These are phyloP conservation scores for Conchocele bisecta DNA, from an alignment of 2,888 invertebrate genomes.

Conservation along the genomic window DNA sequence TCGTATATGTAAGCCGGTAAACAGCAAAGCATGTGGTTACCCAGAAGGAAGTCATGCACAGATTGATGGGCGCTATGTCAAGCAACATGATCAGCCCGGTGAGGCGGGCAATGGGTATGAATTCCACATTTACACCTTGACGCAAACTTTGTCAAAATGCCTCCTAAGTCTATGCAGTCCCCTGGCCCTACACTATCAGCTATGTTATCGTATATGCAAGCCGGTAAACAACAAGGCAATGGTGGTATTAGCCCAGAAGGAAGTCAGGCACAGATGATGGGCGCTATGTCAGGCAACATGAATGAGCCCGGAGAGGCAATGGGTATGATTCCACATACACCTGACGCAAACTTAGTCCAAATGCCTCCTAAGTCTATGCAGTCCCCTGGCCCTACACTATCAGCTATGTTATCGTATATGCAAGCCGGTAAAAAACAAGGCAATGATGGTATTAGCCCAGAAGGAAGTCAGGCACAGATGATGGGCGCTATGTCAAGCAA, in stretches of 20 bases:
- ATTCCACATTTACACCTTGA: no score
- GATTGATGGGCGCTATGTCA: background rate
- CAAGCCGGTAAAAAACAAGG: background rate
- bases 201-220: no score
- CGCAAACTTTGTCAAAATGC: no score
- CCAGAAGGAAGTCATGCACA: background rate
- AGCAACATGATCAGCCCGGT: background rate
- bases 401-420: background rate
- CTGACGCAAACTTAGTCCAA: no score
- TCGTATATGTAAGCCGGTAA: background rate
- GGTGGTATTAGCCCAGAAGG: no score
- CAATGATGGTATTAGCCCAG: background rate
- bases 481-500: no score
- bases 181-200: no score
- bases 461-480: no score
- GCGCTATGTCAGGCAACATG: background rate
- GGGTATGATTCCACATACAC: no score
- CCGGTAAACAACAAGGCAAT: no score
- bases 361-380: no score
- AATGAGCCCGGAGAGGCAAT: background rate
- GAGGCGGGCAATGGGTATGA: slow-evolving; percentile 26
- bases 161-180: no score
- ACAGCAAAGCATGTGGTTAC: background rate
- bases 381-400: background rate
- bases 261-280: background rate